A percentile compares a stretch with the other conserved stretches of the same genome.
Evolutionary conservation across 2,888 invertebrate genomes (phyloP).

Genomic region (Phytoseiulus persimilis): DNA sequence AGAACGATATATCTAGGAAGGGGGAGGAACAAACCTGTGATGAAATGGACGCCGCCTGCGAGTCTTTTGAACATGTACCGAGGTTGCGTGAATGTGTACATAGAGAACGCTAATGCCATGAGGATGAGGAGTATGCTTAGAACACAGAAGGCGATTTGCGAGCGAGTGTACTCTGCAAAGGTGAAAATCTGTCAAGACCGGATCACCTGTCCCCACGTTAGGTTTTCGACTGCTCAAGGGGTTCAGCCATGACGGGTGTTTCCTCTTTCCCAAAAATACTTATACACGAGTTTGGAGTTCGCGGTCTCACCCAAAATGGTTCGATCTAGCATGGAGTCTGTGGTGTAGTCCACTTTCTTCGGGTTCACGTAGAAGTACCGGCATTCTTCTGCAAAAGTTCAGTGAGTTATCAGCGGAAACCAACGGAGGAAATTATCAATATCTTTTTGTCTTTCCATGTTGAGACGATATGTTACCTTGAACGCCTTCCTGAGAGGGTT

Average conservation of each 20-base stretch:
- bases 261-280: no score
- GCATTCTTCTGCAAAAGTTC: conserved; percentile 12
- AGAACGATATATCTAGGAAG: neutral
- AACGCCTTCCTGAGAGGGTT: neutral
- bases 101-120: conserved; percentile 70
- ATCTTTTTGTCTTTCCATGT: no score
- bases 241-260: no score
- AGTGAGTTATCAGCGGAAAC: neutral
- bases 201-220: no score
- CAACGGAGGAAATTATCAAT: neutral
- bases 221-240: no score
- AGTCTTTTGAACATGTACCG: conserved; percentile 80
- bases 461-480: neutral
- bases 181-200: no score
- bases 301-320: conserved; percentile 22
- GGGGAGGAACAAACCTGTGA: conserved; percentile 60
- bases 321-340: conserved; percentile 27
- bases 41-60: conserved; percentile 72
- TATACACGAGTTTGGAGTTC: no score
- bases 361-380: conserved; percentile 26
- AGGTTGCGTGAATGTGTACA: conserved; percentile 72
- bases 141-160: conserved; percentile 72
- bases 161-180: conserved; percentile 67
- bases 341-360: conserved; percentile 22
- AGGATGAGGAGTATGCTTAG: conserved; percentile 71